Evolutionary conservation across 1,140 invertebrate genomes (phyloP).

Genomic region (Lycorma delicatula): DNA sequence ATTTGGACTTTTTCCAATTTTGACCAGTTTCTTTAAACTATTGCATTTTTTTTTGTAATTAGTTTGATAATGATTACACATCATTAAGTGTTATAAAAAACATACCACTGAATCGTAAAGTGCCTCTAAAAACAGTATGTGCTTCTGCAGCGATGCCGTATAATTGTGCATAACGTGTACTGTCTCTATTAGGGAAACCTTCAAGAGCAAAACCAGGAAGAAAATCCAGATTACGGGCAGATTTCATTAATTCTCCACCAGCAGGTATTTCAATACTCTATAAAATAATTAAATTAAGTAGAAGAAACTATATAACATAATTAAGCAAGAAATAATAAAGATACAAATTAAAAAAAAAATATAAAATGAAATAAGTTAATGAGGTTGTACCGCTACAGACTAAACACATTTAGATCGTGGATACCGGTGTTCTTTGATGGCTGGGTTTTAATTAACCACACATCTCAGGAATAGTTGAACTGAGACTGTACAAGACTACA

Average conservation of each 20-base stretch:
- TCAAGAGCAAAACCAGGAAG: conserved; percentile 94
- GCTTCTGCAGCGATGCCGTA: conserved; percentile 80
- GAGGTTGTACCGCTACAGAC: too few relatives aligned
- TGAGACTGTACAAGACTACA: too few relatives aligned
- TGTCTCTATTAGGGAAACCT: conserved; percentile 93
- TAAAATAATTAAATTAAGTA: conserved; percentile 28
- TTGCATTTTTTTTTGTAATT: conserved; percentile 9
- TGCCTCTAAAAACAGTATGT: conserved; percentile 83
- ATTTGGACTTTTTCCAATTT: not conserved
- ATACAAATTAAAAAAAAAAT: too few relatives aligned
- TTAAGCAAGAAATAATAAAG: too few relatives aligned
- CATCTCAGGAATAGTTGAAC: too few relatives aligned
- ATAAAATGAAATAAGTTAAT: too few relatives aligned
- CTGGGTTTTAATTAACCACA: too few relatives aligned
- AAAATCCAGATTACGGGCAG: conserved; percentile 70
- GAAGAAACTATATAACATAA: too few relatives aligned
- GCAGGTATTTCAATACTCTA: conserved; percentile 78
- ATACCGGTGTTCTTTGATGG: too few relatives aligned
- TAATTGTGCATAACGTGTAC: conserved; percentile 74
- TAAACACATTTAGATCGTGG: too few relatives aligned
- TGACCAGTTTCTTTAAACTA: not conserved
- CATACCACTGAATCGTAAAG: conserved; percentile 67
- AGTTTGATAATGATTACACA: not conserved
- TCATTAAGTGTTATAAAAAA: conserved; percentile 1
- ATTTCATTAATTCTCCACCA: conserved; percentile 80